Evolutionary conservation across 1,140 invertebrate species (phyloP).

Genomic region (Pteromalus puparum): DNA sequence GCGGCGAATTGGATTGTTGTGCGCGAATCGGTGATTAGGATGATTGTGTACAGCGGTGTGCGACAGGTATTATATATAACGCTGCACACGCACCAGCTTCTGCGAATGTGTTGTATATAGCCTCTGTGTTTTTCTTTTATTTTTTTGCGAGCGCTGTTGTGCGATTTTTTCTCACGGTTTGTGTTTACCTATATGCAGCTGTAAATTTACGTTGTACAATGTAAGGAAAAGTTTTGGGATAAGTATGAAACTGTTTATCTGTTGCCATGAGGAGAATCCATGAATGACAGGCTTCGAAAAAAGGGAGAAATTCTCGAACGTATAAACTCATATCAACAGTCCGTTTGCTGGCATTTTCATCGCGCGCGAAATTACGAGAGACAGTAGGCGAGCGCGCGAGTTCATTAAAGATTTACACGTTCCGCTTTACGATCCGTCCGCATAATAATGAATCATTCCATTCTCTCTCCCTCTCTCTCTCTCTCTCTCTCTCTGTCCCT

Average conservation of each 20-base stretch:
- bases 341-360: neutral
- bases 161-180: neutral
- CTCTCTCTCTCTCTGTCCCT: neutral
- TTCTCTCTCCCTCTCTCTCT: too few species aligned
- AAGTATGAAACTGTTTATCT: too few species aligned
- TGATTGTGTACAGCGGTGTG: neutral
- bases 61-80: neutral
- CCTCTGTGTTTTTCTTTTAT: neutral
- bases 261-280: too few species aligned
- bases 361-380: neutral
- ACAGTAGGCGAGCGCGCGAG: neutral
- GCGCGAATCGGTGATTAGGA: conserved; percentile 26
- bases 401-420: conserved; percentile 18
- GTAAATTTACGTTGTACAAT: neutral
- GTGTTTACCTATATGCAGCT: neutral
- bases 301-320: too few species aligned
- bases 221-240: too few species aligned
- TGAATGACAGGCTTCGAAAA: too few species aligned
- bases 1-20: conserved; percentile 25
- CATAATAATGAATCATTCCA: conserved; percentile 4
- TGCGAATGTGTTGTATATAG: neutral
- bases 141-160: too few species aligned
- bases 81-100: neutral
- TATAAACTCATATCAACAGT: neutral
- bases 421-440: neutral